phyloP scores from a whole-genome alignment of 2,888 invertebrate genomes.

The Xestia rhomboidea region DNA sequence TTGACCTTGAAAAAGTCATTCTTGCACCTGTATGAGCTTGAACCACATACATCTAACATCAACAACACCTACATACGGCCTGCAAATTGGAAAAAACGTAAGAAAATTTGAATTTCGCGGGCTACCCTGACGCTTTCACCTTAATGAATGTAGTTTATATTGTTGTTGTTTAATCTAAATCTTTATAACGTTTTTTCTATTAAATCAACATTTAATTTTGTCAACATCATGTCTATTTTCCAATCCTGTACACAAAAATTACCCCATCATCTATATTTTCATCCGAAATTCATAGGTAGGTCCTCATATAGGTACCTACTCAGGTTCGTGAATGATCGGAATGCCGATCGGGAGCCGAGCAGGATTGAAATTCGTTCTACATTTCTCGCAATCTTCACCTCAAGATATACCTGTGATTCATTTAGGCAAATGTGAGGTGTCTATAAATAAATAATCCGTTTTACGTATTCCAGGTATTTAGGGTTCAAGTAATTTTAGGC shows the following conservation, averaged over 20 bases:
- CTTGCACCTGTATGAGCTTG: no score
- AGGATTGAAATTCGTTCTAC: constrained; percentile 34
- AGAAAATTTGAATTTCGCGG: no score
- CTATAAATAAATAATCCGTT: constrained; percentile 23
- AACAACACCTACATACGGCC: no score
- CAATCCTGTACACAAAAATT: background rate
- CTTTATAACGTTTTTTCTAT: no score
- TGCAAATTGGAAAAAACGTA: no score
- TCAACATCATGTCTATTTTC: background rate
- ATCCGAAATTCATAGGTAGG: background rate
- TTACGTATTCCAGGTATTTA: constrained; percentile 18
- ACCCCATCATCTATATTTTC: background rate
- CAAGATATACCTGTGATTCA: constrained; percentile 25
- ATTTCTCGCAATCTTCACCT: constrained; percentile 24
- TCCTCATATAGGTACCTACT: background rate
- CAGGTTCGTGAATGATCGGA: constrained; percentile 44
- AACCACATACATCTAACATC: no score
- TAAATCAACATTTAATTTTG: no score
- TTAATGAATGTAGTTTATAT: no score
- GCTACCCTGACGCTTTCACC: no score
- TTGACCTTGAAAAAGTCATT: no score
- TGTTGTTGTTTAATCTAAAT: no score
- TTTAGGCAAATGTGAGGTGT: constrained; percentile 30
- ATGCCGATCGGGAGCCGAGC: constrained; percentile 36
- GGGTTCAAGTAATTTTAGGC: constrained; percentile 15